A percentile compares a stretch with the other conserved stretches of the same genome.
These are phyloP conservation scores for Panagrolaimus sp. DNA, from an alignment of 1,140 invertebrate species.

Conservation along the genomic window DNA sequence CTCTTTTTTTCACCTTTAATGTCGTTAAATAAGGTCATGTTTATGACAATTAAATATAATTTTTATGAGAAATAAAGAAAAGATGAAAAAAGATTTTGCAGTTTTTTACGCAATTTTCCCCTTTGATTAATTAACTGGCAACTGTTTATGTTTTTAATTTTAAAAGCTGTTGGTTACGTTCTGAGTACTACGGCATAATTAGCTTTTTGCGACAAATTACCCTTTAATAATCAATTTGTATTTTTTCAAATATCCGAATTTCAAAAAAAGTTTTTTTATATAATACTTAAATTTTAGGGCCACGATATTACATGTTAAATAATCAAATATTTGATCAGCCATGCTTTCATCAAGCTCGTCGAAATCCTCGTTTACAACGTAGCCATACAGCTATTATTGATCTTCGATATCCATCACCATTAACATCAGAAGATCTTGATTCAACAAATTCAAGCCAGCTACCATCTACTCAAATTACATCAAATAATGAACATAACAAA, in stretches of 20 bases:
- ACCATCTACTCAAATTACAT: not conserved
- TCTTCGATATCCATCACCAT: not conserved
- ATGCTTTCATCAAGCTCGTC: constrained; percentile 5
- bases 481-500: not conserved
- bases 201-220: no score
- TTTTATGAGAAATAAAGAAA: no score
- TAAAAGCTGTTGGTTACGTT: no score
- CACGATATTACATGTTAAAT: constrained; percentile 7
- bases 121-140: no score
- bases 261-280: not conserved
- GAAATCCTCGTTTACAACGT: not conserved
- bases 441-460: not conserved
- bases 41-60: no score
- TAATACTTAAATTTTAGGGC: not conserved
- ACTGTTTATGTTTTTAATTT: not conserved
- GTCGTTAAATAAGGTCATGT: no score
- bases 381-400: constrained; percentile 3
- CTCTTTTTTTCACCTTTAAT: no score
- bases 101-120: no score
- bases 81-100: no score
- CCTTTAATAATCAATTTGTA: no score
- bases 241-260: not conserved
- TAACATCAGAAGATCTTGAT: not conserved
- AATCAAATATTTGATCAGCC: not conserved
- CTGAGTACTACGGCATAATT: no score